Conservation (phyloP, 2,888 invertebrate species). For the Deroplatys truncata region DNA sequence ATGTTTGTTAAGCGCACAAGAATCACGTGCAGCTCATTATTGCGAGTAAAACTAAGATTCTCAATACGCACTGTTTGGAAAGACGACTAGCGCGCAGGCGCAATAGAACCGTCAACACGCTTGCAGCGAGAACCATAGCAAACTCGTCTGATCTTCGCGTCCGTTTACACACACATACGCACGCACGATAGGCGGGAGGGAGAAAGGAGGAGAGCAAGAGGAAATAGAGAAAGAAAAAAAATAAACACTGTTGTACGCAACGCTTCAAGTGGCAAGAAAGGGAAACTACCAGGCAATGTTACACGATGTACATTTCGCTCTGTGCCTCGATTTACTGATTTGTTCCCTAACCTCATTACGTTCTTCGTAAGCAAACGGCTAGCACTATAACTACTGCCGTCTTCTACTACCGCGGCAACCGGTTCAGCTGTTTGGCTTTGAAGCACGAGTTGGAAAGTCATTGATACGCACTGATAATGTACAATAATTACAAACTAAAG, state of each 20-base stretch:
- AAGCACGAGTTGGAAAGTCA: too few species aligned
- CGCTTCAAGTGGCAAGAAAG: background rate
- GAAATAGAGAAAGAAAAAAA: too few species aligned
- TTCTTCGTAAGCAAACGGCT: too few species aligned
- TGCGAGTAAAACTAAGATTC: background rate
- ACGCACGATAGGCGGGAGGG: background rate
- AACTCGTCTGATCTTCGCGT: background rate
- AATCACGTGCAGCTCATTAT: background rate
- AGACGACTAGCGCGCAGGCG: background rate
- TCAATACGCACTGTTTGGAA: background rate
- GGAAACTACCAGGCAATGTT: background rate
- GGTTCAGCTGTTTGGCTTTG: too few species aligned
- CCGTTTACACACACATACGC: too few species aligned
- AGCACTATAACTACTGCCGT: too few species aligned
- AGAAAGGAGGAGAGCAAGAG: background rate
- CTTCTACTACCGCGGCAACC: too few species aligned
- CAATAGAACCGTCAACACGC: background rate
- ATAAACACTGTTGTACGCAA: background rate
- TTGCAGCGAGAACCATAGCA: background rate
- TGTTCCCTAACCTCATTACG: too few species aligned
- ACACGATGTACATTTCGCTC: background rate
- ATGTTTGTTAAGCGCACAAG: background rate
- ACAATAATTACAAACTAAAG: too few species aligned
- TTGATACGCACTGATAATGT: too few species aligned
- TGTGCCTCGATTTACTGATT: background rate